Percentiles rank a stretch among this genome's conserved stretches.
Conservation (phyloP, 2,888 invertebrate genomes). For the Acleris sparsana region DNA sequence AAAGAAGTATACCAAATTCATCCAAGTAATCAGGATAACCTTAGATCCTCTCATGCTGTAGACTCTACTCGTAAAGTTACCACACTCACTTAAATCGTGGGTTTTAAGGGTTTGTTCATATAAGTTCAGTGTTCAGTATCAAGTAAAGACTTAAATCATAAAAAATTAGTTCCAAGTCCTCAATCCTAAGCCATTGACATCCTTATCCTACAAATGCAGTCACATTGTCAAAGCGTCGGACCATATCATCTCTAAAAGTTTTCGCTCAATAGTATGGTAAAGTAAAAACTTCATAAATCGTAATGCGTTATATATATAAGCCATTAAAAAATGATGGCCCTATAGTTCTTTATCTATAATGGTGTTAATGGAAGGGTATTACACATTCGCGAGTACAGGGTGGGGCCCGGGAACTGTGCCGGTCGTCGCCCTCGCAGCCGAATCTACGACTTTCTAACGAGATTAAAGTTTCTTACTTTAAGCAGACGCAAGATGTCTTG, state of each 20-base stretch:
- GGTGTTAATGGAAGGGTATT: constrained; percentile 50
- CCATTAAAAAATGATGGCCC: constrained; percentile 10
- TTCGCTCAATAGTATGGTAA: constrained; percentile 1
- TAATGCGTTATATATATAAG: constrained; percentile 4
- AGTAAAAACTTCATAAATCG: constrained; percentile 3
- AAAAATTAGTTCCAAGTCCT: too few species aligned
- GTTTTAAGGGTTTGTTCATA: too few species aligned
- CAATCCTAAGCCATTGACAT: too few species aligned
- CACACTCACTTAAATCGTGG: too few species aligned
- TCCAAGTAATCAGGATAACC: too few species aligned
- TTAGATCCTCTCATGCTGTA: too few species aligned
- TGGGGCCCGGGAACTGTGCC: constrained; percentile 62
- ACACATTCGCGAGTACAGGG: constrained; percentile 64
- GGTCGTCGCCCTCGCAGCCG: constrained; percentile 68
- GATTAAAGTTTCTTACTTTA: constrained; percentile 62
- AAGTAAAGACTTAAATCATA: too few species aligned
- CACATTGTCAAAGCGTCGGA: neutral
- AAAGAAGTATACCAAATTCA: too few species aligned
- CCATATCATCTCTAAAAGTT: neutral
- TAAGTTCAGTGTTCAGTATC: too few species aligned
- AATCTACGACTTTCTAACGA: constrained; percentile 79
- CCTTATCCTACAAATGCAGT: too few species aligned
- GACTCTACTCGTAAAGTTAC: too few species aligned
- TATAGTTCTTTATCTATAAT: constrained; percentile 35
- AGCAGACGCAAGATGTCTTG: constrained; percentile 48